Evolutionary conservation across 2,797 vertebrate species (phyloP).

Genomic region (Chrysocyon brachyurus): DNA sequence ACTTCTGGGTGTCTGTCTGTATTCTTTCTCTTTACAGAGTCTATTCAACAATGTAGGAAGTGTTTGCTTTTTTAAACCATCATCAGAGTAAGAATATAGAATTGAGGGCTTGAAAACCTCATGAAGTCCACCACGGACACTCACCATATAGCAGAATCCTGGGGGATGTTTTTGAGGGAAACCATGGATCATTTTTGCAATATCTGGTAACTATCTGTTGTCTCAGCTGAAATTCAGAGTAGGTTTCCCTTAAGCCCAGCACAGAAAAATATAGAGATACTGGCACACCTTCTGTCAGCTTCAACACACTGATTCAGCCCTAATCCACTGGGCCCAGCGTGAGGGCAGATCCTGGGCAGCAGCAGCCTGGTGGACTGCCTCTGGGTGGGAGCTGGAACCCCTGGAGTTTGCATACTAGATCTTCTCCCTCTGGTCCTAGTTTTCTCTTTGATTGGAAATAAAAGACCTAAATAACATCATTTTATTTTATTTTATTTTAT

Average conservation of each 20-base stretch:
- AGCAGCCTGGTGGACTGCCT: rapidly evolving
- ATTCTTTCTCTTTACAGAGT: background rate
- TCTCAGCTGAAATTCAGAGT: background rate
- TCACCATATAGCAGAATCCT: rapidly evolving
- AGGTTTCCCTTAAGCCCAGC: background rate
- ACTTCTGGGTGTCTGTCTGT: no score
- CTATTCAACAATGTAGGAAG: background rate
- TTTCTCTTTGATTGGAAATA: background rate
- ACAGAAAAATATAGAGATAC: rapidly evolving
- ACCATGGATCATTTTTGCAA: background rate
- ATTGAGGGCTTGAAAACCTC: background rate
- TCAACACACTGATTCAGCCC: rapidly evolving
- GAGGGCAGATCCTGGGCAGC: rapidly evolving
- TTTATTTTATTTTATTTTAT: no score
- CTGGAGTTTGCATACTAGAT: rapidly evolving
- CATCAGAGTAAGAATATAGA: background rate
- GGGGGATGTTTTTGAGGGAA: background rate
- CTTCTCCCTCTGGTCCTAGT: rapidly evolving
- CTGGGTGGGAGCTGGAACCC: rapidly evolving
- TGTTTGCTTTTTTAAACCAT: background rate
- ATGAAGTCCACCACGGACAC: rapidly evolving
- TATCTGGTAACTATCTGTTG: background rate
- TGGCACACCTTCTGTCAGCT: rapidly evolving
- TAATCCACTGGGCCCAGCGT: rapidly evolving
- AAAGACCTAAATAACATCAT: background rate